Evolutionary conservation across 2,888 invertebrate genomes (phyloP).

Genomic region (Alviniconcha strummeri): DNA sequence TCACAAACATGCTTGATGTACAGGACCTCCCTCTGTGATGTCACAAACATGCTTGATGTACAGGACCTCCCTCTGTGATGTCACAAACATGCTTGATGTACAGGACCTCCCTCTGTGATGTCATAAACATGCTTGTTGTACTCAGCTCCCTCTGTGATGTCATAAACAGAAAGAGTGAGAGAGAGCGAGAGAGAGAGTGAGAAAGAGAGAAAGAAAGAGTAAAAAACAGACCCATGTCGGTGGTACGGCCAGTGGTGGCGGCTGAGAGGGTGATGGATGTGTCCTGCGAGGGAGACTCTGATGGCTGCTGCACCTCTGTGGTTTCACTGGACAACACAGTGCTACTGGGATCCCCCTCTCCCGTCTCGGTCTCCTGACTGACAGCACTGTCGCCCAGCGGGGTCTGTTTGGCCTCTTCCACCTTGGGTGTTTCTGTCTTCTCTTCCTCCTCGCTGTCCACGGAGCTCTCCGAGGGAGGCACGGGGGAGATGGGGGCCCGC

Average conservation of each 20-base stretch:
- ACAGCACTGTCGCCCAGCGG: not conserved
- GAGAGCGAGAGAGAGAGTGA: too few relatives aligned
- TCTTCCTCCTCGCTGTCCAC: conserved; percentile 30
- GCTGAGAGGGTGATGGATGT: conserved; percentile 30
- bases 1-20: too few relatives aligned
- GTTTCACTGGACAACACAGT: not conserved
- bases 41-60: too few relatives aligned
- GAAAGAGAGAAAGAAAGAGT: too few relatives aligned
- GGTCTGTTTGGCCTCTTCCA: not conserved
- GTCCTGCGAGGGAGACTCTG: conserved; percentile 29
- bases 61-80: too few relatives aligned
- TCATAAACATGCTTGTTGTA: too few relatives aligned
- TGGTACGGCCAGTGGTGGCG: conserved; percentile 29
- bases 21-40: too few relatives aligned
- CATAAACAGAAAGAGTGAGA: too few relatives aligned
- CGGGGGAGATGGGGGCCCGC: conserved; percentile 11
- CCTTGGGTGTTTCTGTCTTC: not conserved
- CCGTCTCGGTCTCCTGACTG: not conserved
- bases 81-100: too few relatives aligned
- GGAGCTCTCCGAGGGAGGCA: conserved; percentile 11
- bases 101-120: too few relatives aligned
- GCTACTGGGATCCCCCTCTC: conserved; percentile 4
- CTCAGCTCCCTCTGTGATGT: too few relatives aligned
- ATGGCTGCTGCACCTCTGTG: conserved; percentile 14
- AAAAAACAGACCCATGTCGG: conserved; percentile 33